Evolutionary conservation across 1,140 invertebrate species (phyloP), one percentile per base, ranked within the genome.

Genomic region (Hylyphantes graminicola): DNA sequence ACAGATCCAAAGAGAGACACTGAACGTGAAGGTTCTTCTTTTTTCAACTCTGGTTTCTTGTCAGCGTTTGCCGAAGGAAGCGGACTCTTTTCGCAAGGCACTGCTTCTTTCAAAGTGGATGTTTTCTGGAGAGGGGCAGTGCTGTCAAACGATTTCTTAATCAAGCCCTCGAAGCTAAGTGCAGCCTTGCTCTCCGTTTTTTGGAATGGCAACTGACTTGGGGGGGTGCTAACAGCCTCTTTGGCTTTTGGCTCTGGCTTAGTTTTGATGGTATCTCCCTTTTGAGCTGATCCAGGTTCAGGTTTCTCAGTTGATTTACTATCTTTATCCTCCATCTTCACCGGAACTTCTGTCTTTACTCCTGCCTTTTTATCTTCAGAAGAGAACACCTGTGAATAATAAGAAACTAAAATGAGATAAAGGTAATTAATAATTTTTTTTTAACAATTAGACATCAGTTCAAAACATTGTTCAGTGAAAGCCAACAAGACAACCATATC

Each of bases 101-200:
- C 19, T 9, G 67, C 15, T 78, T 67, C 55, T 48, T 48, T 63
- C 15, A 21, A 53, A 78, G 15, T 11, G n/a, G 50, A 21, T 21
- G 13, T 65, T 67, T 65, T 78, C 35, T 53, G 6, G 55, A 12
- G 10, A 53, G 17, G 13, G 48, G 57, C 35, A 15, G 2, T 35
- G 55, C 51, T 21, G 48, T 7, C 17, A 51, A 48, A 48, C 17
- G 74, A 17, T 67, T 78, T 74, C 21, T 75, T 12, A 75, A 75
- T 75, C 7, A 83, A 35, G n/a, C 80, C 80, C 17, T 70, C 55
- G 74, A 83, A 83, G 50, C 70, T 83, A 0, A 83, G 48, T 21
- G 59, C 64, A 64, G 67, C 17, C 57, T 75, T 73, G 50, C 57
- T 64, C 53, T 74, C 57, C 19, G 11, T 50, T 5, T 35, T 35